A percentile compares a stretch with the other conserved stretches of the same genome.
Evolutionary conservation across 2,113 vertebrate species (phyloP).

Genomic region (Hylia prasina): DNA sequence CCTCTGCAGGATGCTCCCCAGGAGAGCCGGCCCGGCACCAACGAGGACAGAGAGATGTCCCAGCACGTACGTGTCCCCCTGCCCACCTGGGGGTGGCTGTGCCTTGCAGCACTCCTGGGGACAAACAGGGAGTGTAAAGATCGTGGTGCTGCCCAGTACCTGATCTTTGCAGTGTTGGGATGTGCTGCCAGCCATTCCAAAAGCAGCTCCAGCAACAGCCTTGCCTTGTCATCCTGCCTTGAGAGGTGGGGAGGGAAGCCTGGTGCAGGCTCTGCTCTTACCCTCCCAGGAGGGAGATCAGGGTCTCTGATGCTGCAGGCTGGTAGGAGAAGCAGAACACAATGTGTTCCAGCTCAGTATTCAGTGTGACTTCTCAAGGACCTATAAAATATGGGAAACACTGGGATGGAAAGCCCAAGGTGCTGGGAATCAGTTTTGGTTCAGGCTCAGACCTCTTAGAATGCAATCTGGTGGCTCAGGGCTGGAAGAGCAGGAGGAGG

Average conservation of each 20-base stretch:
- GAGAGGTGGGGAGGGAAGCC: not conserved
- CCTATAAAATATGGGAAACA: not conserved
- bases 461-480: rapidly evolving
- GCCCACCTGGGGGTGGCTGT: rapidly evolving
- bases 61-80: slow-evolving; percentile 18
- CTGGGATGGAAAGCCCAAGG: not conserved
- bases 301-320: not conserved
- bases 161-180: not conserved
- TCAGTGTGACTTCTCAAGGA: not conserved
- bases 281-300: too few species aligned
- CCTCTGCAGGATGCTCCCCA: slow-evolving; percentile 57
- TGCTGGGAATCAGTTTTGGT: not conserved
- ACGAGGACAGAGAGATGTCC: slow-evolving; percentile 48
- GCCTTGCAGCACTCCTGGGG: not conserved
- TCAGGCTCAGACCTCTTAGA: not conserved
- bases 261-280: rapidly evolving
- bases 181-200: not conserved
- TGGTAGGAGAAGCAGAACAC: not conserved
- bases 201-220: not conserved
- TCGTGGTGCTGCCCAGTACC: rapidly evolving
- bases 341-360: not conserved
- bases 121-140: not conserved
- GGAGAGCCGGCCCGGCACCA: slow-evolving; percentile 41
- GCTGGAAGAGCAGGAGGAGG: not conserved
- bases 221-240: not conserved